Conservation (phyloP, 92 coral and sea anemone species). For the Anthopleura xanthogrammica region DNA sequence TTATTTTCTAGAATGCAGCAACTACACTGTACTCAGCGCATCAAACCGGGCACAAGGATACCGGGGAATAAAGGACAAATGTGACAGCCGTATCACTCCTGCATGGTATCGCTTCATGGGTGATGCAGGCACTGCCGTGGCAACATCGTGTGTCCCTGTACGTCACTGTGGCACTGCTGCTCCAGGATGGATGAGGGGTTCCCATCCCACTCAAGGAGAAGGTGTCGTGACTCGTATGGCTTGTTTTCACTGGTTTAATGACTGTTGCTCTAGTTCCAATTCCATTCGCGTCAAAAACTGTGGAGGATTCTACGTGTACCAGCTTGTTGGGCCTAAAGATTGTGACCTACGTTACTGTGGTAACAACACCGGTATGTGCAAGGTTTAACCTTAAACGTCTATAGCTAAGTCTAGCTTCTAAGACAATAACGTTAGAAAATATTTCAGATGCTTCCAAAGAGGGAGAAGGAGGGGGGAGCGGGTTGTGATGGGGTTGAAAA, state of each 20-base stretch:
- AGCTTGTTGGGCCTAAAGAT: not conserved
- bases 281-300: not conserved
- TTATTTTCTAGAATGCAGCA: not conserved
- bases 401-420: not conserved
- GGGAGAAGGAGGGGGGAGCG: too few relatives aligned
- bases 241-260: not conserved
- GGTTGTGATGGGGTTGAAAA: too few relatives aligned
- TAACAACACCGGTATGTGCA: not conserved
- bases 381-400: too few relatives aligned
- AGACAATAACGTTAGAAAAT: too few relatives aligned
- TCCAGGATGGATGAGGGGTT: conserved; percentile 37
- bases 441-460: too few relatives aligned
- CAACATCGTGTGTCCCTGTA: conserved; percentile 20
- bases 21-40: not conserved
- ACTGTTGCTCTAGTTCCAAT: not conserved
- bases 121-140: conserved; percentile 12
- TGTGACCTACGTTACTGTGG: conserved; percentile 9
- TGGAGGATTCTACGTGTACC: not conserved
- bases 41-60: not conserved
- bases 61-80: not conserved
- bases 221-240: not conserved
- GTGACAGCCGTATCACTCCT: conserved; percentile 13
- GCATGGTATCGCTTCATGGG: conserved; percentile 34
- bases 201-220: conserved; percentile 19
- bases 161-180: conserved; percentile 12